Evolutionary conservation across 2,797 vertebrate species (phyloP).

Genomic region (Dallia pectoralis): DNA sequence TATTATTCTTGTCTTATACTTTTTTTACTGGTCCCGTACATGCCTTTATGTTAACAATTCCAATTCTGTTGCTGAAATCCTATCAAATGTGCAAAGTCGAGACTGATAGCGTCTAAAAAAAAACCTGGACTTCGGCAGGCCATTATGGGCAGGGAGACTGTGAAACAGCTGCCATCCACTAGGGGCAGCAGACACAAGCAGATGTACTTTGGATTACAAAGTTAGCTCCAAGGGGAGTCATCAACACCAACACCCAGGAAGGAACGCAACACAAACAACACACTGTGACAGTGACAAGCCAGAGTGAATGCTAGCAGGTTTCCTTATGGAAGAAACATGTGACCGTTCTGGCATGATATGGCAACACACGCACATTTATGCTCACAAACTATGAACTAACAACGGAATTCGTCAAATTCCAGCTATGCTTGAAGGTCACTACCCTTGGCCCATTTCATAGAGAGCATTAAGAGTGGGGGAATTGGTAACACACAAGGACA

Average conservation of each 20-base stretch:
- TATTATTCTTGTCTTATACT: no score
- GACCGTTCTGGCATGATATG: not conserved
- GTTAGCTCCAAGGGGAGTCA: not conserved
- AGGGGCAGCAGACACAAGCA: not conserved
- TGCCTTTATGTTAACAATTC: no score
- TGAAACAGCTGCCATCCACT: not conserved
- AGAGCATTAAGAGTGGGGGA: not conserved
- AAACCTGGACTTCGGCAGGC: not conserved
- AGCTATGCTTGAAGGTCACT: not conserved
- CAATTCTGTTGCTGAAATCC: no score
- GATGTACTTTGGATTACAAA: not conserved
- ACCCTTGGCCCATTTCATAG: not conserved
- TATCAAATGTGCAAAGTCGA: no score
- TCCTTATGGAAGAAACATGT: not conserved
- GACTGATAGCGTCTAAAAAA: no score
- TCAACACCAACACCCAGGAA: not conserved
- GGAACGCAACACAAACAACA: not conserved
- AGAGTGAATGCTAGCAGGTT: not conserved
- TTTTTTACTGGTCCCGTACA: no score
- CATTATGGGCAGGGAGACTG: not conserved
- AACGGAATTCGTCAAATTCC: not conserved
- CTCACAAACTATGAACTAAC: not conserved
- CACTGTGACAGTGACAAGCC: not conserved
- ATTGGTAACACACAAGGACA: not conserved
- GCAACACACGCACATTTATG: not conserved